These are phyloP conservation scores for Sus scrofa DNA, from an alignment of 2,113 vertebrate species.

Conservation along the genomic window T2T-Sscrofa CM000826.6:50688501-50689000, in stretches of 20 bases:
- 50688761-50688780: background rate
- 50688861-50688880: background rate
- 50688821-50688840: background rate
- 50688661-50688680: background rate
- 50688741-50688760: background rate
- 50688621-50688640: background rate
- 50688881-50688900: background rate
- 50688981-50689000: too few species aligned
- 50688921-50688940: background rate
- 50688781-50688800: background rate
- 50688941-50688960: too few species aligned
- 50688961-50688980: too few species aligned
- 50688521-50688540: background rate
- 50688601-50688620: background rate
- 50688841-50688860: background rate
- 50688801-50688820: background rate
- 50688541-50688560: too few species aligned
- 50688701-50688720: too few species aligned
- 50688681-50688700: background rate
- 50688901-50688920: background rate
- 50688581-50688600: background rate
- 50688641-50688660: background rate
- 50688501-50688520: rapidly evolving
- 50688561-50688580: background rate
- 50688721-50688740: background rate